These are phyloP conservation scores for Pelodiscus sinensis DNA, from an alignment of 2,113 vertebrate species.

Conservation along the genomic window DNA sequence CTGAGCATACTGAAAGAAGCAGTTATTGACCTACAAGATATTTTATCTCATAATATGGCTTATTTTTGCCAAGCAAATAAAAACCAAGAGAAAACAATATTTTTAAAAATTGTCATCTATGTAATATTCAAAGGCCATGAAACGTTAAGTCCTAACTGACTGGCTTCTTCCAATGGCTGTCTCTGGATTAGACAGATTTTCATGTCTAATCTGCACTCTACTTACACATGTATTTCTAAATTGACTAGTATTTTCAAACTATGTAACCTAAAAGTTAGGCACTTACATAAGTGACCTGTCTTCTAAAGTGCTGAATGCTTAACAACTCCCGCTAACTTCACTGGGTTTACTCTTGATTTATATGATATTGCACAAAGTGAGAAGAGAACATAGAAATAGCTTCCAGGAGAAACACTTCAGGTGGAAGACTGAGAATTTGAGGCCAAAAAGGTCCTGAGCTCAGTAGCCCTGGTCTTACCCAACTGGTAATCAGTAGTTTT, in stretches of 20 bases:
- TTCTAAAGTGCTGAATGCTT: neutral
- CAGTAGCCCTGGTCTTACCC: neutral
- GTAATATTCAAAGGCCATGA: neutral
- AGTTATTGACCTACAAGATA: neutral
- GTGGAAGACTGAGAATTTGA: neutral
- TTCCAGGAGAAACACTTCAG: neutral
- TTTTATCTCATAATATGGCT: neutral
- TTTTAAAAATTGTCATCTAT: neutral
- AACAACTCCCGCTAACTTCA: neutral
- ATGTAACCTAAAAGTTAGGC: neutral
- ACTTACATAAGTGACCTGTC: neutral
- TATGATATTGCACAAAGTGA: neutral
- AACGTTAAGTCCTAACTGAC: neutral
- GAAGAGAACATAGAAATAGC: neutral
- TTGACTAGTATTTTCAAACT: neutral
- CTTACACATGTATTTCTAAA: neutral
- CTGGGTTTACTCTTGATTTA: neutral
- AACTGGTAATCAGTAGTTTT: neutral
- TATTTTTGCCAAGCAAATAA: neutral
- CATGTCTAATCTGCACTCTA: neutral
- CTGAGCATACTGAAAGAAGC: neutral
- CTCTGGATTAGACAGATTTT: neutral
- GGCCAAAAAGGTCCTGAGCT: neutral
- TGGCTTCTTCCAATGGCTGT: neutral
- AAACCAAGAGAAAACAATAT: neutral